Evolutionary conservation across 2,888 invertebrate species (phyloP).

Genomic region (Bugula neritina): DNA sequence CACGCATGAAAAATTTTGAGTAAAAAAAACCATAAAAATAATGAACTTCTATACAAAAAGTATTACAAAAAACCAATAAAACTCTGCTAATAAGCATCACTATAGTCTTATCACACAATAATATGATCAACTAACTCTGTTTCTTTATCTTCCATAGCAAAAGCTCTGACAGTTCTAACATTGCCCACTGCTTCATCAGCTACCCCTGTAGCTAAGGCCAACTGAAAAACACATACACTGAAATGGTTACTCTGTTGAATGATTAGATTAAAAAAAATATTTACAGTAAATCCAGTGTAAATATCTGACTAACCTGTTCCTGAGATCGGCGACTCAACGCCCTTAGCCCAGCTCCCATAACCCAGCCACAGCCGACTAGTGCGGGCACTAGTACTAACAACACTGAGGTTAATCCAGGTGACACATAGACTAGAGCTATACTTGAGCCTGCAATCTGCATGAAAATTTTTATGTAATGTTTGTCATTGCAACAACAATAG

Average conservation of each 20-base stretch:
- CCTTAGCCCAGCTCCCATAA: slow-evolving; percentile 73
- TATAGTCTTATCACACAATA: too few species aligned
- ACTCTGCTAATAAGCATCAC: too few species aligned
- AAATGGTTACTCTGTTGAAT: background rate
- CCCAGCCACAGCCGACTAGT: slow-evolving; percentile 75
- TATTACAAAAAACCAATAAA: too few species aligned
- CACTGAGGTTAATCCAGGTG: slow-evolving; percentile 79
- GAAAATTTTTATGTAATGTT: background rate
- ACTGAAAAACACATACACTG: slow-evolving; percentile 55
- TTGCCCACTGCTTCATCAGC: slow-evolving; percentile 90
- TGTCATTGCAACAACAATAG: too few species aligned
- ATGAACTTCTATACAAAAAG: too few species aligned
- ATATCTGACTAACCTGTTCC: slow-evolving; percentile 62
- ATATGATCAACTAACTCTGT: slow-evolving; percentile 53
- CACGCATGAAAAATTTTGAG: too few species aligned
- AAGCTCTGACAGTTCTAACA: slow-evolving; percentile 85
- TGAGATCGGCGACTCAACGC: slow-evolving; percentile 74
- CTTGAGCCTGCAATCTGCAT: slow-evolving; percentile 64
- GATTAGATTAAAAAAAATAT: background rate
- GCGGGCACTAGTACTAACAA: slow-evolving; percentile 79
- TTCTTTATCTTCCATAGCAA: slow-evolving; percentile 85
- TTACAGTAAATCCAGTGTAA: background rate
- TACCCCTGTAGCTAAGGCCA: slow-evolving; percentile 76
- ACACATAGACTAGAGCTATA: slow-evolving; percentile 74
- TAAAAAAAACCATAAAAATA: too few species aligned